Evolutionary conservation across 2,888 invertebrate species (phyloP).

Genomic region (Amiota mariae): DNA sequence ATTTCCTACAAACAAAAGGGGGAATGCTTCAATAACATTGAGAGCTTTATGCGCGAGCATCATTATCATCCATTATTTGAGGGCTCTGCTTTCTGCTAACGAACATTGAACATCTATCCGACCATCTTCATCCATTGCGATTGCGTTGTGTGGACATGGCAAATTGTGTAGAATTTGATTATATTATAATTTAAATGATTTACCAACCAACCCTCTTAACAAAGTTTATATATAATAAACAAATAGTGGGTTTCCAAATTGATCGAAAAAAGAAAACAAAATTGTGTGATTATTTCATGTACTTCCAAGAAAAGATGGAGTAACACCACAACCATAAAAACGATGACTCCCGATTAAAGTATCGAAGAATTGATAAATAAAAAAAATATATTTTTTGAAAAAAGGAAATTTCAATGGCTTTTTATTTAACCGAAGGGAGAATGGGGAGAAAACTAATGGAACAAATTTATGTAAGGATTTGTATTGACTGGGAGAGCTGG

Average conservation of each 20-base stretch:
- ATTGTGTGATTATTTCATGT: neutral
- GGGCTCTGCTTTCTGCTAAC: neutral
- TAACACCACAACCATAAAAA: conserved; percentile 31
- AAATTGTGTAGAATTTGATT: conserved; percentile 11
- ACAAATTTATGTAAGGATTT: conserved; percentile 41
- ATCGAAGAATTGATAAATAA: conserved; percentile 50
- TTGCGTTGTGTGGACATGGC: conserved; percentile 1
- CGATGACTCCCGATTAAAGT: conserved; percentile 20
- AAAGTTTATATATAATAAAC: neutral
- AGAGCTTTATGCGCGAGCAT: neutral
- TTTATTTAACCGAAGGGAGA: conserved; percentile 7
- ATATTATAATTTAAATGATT: no score
- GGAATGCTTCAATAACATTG: neutral
- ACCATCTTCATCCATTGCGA: neutral
- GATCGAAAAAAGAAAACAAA: neutral
- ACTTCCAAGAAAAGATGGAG: neutral
- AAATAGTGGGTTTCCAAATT: neutral
- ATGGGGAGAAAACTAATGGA: conserved; percentile 40
- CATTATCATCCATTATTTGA: neutral
- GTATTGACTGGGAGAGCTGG: conserved; percentile 1
- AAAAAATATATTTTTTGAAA: conserved; percentile 53
- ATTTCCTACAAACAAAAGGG: conserved; percentile 43
- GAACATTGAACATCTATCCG: neutral
- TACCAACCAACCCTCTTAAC: neutral
- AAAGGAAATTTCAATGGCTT: neutral